Base-by-base conservation (phyloP, 2,888 invertebrate genomes). In the Agonopterix arenella region DNA sequence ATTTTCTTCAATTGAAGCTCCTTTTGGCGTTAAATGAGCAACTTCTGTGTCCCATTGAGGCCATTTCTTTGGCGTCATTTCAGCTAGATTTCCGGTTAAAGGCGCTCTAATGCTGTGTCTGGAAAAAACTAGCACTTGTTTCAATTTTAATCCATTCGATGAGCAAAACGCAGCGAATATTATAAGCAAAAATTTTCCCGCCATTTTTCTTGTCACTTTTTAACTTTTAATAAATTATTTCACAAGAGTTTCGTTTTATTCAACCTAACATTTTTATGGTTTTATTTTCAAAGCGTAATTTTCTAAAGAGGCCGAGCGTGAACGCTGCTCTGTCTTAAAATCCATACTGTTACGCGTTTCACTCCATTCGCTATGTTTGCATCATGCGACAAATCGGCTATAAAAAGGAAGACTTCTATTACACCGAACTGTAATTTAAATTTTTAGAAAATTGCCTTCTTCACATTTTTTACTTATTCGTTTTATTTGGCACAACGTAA, bases 51-150 rank as follows among this genome's bases (percentile, higher is more conserved):
- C 59, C 75, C 80, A 82, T 47, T 54, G 51, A 0, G 80, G 76
- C 77, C 78, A 82, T 11, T 41, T 11, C 28, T 76, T 70, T 0
- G 72, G 55, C 1, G 82, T 63, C 13, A 76, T 72, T 1, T 51
- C 47, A 18, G 66, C 57, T 1, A 83, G 52, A 18, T 64, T 64
- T 1, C 57, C 57, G 0, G 68, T 67, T 11, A 84, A 56, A 8
- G 85, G 84, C 5, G 80, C 70, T 7, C 85, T 64, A 4, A 84
- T 53, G 49, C 77, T 78, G 55, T 85, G 85, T 13, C 85, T 69
- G 37, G 84, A 78, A 11, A 85, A 54, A 47, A 82, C 66, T 2
- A 83, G 51, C 36, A 83, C 79, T 71, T 82, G 76, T 49, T 67
- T 58, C 28, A 76, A 37, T 10, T 16, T 28, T 8, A 41, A 47